Percentiles rank a stretch among this genome's conserved stretches.
Conservation (phyloP, 2,113 vertebrate species). For the Phylloscopus whistleri region DNA sequence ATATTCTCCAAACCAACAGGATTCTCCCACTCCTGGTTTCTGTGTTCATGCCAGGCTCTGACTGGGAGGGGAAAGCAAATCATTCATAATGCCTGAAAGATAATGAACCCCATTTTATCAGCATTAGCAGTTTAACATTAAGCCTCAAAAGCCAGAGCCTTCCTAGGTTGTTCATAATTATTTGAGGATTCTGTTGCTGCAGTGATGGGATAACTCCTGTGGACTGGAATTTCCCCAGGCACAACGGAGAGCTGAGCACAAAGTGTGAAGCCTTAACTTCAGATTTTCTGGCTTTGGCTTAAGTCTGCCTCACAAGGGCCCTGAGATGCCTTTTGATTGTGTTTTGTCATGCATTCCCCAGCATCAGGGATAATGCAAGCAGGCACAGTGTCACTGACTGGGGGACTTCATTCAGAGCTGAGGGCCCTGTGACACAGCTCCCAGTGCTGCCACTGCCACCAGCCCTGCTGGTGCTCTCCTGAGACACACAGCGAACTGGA, state of each 20-base stretch:
- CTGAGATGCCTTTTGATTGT: neutral
- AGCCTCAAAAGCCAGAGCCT: neutral
- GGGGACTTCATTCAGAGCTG: neutral
- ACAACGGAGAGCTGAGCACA: neutral
- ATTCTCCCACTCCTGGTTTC: neutral
- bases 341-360: neutral
- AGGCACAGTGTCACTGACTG: neutral
- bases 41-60: neutral
- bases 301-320: neutral
- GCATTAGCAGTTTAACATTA: neutral
- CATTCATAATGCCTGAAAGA: neutral
- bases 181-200: neutral
- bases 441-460: neutral
- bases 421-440: neutral
- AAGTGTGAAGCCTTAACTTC: neutral
- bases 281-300: neutral
- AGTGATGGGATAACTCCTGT: neutral
- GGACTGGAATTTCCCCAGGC: slow-evolving; percentile 21
- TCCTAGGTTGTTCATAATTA: neutral
- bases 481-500: neutral
- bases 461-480: neutral
- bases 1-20: neutral
- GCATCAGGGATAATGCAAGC: neutral
- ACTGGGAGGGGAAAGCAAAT: neutral
- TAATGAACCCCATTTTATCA: neutral